Evolutionary conservation across 2,797 vertebrate genomes (phyloP).

Genomic region (Acestrorhynchus altus): DNA sequence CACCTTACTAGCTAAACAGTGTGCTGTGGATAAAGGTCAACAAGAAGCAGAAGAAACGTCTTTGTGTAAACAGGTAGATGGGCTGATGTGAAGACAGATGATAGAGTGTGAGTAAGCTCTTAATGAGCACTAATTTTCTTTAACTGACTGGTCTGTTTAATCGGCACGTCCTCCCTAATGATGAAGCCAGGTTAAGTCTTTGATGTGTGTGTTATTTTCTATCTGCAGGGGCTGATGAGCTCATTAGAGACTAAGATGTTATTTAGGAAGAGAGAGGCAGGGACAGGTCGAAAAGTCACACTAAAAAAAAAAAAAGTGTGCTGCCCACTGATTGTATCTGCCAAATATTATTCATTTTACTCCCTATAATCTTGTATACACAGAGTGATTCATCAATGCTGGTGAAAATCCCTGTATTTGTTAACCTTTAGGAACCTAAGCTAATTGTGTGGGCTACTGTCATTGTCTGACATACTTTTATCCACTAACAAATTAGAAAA

Average conservation of each 20-base stretch:
- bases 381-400: too few species aligned
- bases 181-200: slow-evolving; percentile 74
- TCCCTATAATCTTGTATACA: too few species aligned
- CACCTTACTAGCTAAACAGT: neutral
- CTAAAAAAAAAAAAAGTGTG: neutral
- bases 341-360: too few species aligned
- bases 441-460: too few species aligned
- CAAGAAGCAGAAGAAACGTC: neutral
- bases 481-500: too few species aligned
- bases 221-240: slow-evolving; percentile 63
- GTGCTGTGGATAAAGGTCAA: neutral
- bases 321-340: too few species aligned
- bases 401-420: too few species aligned
- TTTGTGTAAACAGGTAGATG: slow-evolving; percentile 33
- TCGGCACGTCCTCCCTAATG: slow-evolving; percentile 64
- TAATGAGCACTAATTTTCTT: slow-evolving; percentile 67
- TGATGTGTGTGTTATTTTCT: slow-evolving; percentile 62
- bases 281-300: slow-evolving; percentile 13
- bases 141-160: slow-evolving; percentile 69
- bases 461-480: too few species aligned
- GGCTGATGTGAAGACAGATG: slow-evolving; percentile 43
- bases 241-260: slow-evolving; percentile 65
- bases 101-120: slow-evolving; percentile 47
- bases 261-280: slow-evolving; percentile 45
- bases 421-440: too few species aligned